phyloP scores from a whole-genome alignment of 2,888 invertebrate species.

The Macaria notata region DNA sequence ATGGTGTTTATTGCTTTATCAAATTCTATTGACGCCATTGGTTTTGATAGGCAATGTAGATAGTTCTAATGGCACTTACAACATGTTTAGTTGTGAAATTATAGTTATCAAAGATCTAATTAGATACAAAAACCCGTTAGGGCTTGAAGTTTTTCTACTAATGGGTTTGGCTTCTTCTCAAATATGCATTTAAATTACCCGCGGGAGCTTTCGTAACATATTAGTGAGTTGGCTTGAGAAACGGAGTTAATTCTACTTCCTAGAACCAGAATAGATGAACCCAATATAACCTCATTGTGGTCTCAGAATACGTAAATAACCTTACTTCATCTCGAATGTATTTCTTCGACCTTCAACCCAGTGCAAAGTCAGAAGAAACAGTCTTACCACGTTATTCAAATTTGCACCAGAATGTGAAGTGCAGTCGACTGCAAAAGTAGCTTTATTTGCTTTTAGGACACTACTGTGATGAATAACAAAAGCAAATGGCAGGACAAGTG shows the following conservation, averaged over 20 bases:
- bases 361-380: slow-evolving; percentile 4
- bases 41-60: slow-evolving; percentile 26
- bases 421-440: slow-evolving; percentile 1
- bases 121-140: slow-evolving; percentile 1
- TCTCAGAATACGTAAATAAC: not conserved
- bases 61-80: slow-evolving; percentile 20
- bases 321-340: not conserved
- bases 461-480: no score
- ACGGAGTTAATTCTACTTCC: not conserved
- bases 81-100: slow-evolving; percentile 14
- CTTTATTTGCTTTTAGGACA: not conserved
- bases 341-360: slow-evolving; percentile 6
- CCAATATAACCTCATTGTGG: not conserved
- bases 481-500: no score
- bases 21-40: slow-evolving; percentile 23
- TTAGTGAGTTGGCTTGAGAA: no score
- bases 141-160: slow-evolving; percentile 1
- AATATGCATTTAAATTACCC: not conserved
- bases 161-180: not conserved
- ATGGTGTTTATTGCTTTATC: slow-evolving; percentile 34
- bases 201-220: no score
- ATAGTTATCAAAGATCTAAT: slow-evolving; percentile 5
- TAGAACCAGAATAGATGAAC: not conserved
- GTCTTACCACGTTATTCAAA: slow-evolving; percentile 8
- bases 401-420: slow-evolving; percentile 30